Conservation (phyloP, 2,113 vertebrate species). For the Turnix velox region DNA sequence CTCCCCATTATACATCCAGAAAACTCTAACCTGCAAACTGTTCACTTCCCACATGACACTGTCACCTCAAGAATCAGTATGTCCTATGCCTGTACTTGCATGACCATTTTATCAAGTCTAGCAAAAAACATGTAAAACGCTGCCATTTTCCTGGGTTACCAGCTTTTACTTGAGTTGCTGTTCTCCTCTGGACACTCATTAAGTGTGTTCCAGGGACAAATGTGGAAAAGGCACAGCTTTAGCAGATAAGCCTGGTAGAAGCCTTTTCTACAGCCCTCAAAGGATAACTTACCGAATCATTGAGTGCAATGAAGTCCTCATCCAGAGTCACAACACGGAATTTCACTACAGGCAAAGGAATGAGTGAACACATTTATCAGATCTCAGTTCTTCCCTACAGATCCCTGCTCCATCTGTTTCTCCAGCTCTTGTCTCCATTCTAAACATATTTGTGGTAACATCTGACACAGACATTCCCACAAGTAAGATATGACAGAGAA, state of each 20-base stretch:
- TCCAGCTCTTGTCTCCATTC: not conserved
- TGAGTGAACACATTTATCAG: not conserved
- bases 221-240: not conserved
- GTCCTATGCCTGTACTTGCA: not conserved
- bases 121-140: not conserved
- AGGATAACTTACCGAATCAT: not conserved
- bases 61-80: not conserved
- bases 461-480: not conserved
- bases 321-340: slow-evolving; percentile 59
- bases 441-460: not conserved
- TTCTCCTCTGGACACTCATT: not conserved
- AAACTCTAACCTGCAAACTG: not conserved
- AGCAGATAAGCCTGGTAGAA: not conserved
- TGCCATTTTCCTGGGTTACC: not conserved
- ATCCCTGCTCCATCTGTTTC: not conserved
- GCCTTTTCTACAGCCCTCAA: not conserved
- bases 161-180: not conserved
- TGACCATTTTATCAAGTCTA: not conserved
- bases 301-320: slow-evolving; percentile 27
- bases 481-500: not conserved
- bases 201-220: not conserved
- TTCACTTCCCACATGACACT: not conserved
- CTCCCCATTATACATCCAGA: not conserved
- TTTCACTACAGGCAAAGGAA: slow-evolving; percentile 38
- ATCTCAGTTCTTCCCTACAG: not conserved